These are phyloP conservation scores for Lethocerus indicus DNA, from an alignment of 1,140 invertebrate species.

Conservation along the genomic window DNA sequence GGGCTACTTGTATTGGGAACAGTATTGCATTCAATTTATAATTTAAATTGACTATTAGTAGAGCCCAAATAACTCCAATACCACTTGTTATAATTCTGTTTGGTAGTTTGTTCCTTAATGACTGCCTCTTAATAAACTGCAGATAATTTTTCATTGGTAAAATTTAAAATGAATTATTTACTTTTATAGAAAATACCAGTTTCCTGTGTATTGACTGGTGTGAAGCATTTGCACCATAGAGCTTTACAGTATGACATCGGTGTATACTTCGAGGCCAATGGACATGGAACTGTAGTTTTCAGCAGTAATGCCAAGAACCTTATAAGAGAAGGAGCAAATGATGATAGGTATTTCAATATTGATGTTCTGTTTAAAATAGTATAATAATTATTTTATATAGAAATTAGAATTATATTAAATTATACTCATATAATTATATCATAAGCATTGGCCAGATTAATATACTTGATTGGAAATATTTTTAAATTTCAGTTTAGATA, in stretches of 20 bases:
- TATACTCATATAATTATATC: neutral
- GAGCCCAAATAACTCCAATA: too few relatives aligned
- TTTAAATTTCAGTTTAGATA: constrained; percentile 3
- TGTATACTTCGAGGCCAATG: constrained; percentile 98
- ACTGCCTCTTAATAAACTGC: too few relatives aligned
- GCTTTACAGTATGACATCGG: constrained; percentile 87
- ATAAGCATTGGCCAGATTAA: neutral
- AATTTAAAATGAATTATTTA: too few relatives aligned
- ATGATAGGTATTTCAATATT: constrained; percentile 7
- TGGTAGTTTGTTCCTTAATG: too few relatives aligned
- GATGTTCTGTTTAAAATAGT: neutral
- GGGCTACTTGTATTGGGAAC: too few relatives aligned
- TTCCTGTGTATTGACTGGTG: constrained; percentile 83
- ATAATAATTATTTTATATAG: neutral
- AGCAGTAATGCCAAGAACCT: constrained; percentile 40
- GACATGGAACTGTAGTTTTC: constrained; percentile 88
- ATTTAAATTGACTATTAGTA: too few relatives aligned
- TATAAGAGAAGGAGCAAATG: constrained; percentile 26
- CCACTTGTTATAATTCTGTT: too few relatives aligned
- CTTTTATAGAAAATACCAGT: constrained; percentile 73
- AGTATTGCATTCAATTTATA: too few relatives aligned
- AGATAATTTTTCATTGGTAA: too few relatives aligned
- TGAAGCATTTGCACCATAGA: constrained; percentile 91
- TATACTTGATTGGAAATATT: neutral
- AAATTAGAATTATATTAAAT: neutral